Base-by-base conservation (phyloP, 1,140 invertebrate genomes). In the Pachyrhynchus sulphureomaculatus region DNA sequence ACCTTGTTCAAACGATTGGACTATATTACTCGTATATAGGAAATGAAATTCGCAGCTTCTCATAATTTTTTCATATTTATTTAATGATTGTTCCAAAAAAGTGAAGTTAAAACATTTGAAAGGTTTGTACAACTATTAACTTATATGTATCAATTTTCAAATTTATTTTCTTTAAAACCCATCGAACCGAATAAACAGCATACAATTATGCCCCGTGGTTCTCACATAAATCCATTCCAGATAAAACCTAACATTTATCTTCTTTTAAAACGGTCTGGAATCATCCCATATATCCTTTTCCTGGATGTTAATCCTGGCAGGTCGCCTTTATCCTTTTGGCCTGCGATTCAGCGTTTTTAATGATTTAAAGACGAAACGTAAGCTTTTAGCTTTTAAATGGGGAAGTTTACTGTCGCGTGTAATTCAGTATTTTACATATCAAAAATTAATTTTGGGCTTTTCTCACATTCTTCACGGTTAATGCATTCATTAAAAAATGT, bases 241-340 rank as follows among this genome's bases (percentile, higher is more conserved):
- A 66, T 66, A 66, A 66, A 61, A 56, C 64, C 49, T 41, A 56
- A 66, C 64, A 66, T 66, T 66, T 66, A 66, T 66, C 64, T 66
- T 66, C 64, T 63, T 66, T 62, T 59, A 57, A 59, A 65, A 33
- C 52, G 58, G 5, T 45, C 29, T 53, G 51, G 60, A 59, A 64
- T 62, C 62, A 57, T 66, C 61, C 65, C 61, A 63, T 64, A 66
- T 66, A 66, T 66, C 61, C 64, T 66, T 64, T 63, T 62, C 52
- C 54, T 53, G 33, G 65, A 66, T 66, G 65, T 64, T 66, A 66
- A 66, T 66, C 65, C 65, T 62, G 65, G 54, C 51, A 61, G 65
- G 44, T 62, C 47, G 58, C 51, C 42, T 45, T 62, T 62, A 62
- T 53, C 64, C 60, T 57, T 55, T 32, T 51, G 53, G 47, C 34